Evolutionary conservation across 1,140 invertebrate species (phyloP).

Genomic region (Listronotus oregonensis): DNA sequence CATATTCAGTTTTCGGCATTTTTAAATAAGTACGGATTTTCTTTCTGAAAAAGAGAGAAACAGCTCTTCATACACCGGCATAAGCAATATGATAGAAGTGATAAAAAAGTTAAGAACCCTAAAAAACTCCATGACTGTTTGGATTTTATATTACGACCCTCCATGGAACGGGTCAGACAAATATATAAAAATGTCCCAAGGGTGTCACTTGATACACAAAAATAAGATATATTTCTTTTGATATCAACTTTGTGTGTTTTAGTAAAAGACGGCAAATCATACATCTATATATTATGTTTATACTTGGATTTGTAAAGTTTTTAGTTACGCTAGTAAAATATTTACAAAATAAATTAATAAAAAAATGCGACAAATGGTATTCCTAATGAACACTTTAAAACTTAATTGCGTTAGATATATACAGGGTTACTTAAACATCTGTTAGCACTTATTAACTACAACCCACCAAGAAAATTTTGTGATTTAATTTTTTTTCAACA

Average conservation of each 20-base stretch:
- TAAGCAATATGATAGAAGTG: conserved; percentile 7
- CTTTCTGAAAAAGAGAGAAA: neutral
- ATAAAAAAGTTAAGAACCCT: conserved; percentile 26
- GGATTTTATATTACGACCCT: conserved; percentile 23
- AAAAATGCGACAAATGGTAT: too few relatives aligned
- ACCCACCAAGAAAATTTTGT: too few relatives aligned
- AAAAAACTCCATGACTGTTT: conserved; percentile 26
- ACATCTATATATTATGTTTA: conserved; percentile 16
- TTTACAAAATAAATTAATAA: too few relatives aligned
- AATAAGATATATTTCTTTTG: conserved; percentile 10
- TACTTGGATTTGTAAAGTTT: too few relatives aligned
- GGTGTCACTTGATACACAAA: conserved; percentile 14
- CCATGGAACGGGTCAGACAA: neutral
- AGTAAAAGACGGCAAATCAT: neutral
- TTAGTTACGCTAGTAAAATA: too few relatives aligned
- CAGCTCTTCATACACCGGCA: conserved; percentile 5
- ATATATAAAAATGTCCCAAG: conserved; percentile 16
- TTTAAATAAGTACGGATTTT: too few relatives aligned
- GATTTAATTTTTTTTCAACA: too few relatives aligned
- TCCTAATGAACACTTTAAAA: too few relatives aligned
- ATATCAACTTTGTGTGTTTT: neutral
- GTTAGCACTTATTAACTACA: too few relatives aligned
- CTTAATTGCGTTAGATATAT: too few relatives aligned
- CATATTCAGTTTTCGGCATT: too few relatives aligned
- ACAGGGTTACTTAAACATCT: too few relatives aligned